phyloP scores from a whole-genome alignment of 2,113 vertebrate genomes.

The Neolamprologus kungweensis region DNA sequence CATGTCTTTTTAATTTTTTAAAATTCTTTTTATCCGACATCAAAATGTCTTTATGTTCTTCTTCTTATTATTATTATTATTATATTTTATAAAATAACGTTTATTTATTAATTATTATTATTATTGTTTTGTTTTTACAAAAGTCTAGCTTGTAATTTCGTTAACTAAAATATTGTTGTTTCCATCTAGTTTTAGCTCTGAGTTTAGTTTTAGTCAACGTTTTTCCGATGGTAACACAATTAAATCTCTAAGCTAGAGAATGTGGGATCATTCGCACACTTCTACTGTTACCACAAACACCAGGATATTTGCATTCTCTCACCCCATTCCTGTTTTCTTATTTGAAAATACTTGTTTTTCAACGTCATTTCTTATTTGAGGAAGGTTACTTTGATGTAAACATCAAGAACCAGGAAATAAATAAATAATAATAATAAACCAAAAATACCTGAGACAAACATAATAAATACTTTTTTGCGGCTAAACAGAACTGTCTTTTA shows the following conservation, averaged over 20 bases:
- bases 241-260: background rate
- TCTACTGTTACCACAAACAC: background rate
- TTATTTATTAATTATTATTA: background rate
- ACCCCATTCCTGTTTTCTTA: background rate
- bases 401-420: background rate
- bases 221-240: background rate
- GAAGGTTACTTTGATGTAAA: background rate
- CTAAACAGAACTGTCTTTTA: background rate
- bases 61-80: accelerated
- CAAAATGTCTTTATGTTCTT: background rate
- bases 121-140: background rate
- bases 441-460: background rate
- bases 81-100: background rate
- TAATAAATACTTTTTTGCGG: accelerated
- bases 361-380: background rate
- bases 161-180: background rate
- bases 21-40: background rate
- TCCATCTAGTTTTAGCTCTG: background rate
- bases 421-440: background rate
- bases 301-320: background rate
- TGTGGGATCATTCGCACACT: background rate
- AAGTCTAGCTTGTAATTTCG: background rate
- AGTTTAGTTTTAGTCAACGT: background rate
- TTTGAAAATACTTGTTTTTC: background rate
- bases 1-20: accelerated